Percentiles rank a stretch among this genome's conserved stretches.
phyloP scores from a whole-genome alignment of 1,140 invertebrate species.

The Leptinotarsa lineolata region DNA sequence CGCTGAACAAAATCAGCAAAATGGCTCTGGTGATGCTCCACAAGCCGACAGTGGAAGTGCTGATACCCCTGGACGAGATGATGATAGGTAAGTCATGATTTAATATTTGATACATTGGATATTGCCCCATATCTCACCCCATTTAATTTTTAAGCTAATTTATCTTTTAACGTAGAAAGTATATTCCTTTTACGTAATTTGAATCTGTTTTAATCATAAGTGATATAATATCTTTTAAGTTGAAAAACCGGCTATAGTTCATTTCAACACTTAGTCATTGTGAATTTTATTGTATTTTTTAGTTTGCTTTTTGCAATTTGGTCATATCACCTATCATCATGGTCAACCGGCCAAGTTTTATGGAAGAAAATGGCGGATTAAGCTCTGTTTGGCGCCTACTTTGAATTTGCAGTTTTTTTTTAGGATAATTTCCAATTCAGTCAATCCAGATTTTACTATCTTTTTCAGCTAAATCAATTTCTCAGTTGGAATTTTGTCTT shows the following conservation, averaged over 20 bases:
- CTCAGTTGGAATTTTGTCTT: neutral
- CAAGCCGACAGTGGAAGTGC: slow-evolving; percentile 66
- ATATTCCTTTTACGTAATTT: neutral
- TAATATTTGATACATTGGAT: neutral
- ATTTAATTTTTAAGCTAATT: neutral
- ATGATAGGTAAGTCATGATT: slow-evolving; percentile 66
- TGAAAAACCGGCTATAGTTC: neutral
- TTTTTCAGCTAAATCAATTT: neutral
- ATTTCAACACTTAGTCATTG: neutral
- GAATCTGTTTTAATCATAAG: neutral
- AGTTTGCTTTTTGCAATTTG: too few relatives aligned
- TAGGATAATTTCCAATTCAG: neutral
- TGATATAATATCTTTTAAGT: neutral
- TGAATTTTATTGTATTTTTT: neutral
- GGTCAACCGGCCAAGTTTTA: neutral
- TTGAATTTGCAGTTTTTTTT: slow-evolving; percentile 29
- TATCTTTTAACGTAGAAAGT: neutral
- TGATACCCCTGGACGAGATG: slow-evolving; percentile 70
- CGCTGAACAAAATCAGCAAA: slow-evolving; percentile 54
- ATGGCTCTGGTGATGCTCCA: slow-evolving; percentile 65
- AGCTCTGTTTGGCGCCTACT: slow-evolving; percentile 41
- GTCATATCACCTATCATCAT: neutral
- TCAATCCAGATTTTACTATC: neutral
- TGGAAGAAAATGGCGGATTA: slow-evolving; percentile 53
- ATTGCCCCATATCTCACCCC: too few relatives aligned